Evolutionary conservation across 2,888 invertebrate species (phyloP), one percentile per base, ranked within the genome.

Genomic region (Aspidiotus destructor): DNA sequence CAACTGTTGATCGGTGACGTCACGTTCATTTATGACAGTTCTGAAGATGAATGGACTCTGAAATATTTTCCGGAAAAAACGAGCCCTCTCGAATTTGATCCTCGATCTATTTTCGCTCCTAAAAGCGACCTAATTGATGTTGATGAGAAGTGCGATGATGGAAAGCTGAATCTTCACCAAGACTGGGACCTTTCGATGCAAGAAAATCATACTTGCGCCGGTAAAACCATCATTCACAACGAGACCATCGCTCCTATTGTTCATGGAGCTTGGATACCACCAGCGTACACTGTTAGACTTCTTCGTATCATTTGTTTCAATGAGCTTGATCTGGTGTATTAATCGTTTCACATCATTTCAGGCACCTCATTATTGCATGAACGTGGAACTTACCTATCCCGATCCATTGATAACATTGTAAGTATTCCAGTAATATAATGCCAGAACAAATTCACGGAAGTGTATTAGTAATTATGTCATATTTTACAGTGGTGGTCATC

Each of bases 401-500:
- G 80, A 83, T 58, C 73, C 76, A 2, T 79, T 88, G 72, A 88
- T 89, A 10, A 81, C 87, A 61, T 86, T 83, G 88, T 89, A 80
- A 83, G 84, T 81, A 73, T 68, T 41, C 57, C 63, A 16, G 11
- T 64, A 44, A 60, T 55, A 44, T 42, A 68, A 63, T 64, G 28
- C 16, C 15, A 44, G 28, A 44, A 17, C 41, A 54, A 48, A n/a
- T 42, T 13, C 54, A 70, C 7, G n/a, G 8, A 52, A 15, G n/a
- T 40, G n/a, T 62, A 13, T 17, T 62, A 55, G 41, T 68, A 60
- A 53, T 52, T 17, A 70, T 64, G 67, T 55, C 72, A 70, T 54
- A 70, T 71, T 76, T 79, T n/a, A 15, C 74, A 90, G 90, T 77
- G 92, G 92, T 15, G 78, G 84, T n/a, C 91, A 90, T 77, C 82